Conservation (phyloP, 1,140 invertebrate species). For the Brachystomella parvula region DNA sequence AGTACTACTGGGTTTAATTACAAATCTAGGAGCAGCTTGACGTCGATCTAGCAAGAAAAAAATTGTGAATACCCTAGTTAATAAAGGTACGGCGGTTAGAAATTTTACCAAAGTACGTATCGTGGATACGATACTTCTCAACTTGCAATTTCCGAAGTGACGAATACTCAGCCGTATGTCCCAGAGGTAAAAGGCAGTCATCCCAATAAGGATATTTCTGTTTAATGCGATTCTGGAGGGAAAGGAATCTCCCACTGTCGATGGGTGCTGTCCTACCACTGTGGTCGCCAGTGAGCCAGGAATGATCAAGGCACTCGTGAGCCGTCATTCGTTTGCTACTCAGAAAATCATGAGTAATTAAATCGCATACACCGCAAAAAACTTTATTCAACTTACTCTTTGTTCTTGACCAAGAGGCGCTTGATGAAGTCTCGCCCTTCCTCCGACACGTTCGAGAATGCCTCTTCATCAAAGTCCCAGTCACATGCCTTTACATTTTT, state of each 20-base stretch:
- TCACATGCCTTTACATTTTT: conserved; percentile 97
- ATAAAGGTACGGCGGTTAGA: neutral
- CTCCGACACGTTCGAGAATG: conserved; percentile 85
- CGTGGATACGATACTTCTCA: conserved; percentile 93
- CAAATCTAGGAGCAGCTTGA: conserved; percentile 94
- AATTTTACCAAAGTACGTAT: conserved; percentile 78
- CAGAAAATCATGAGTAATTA: conserved; percentile 17
- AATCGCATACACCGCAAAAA: neutral
- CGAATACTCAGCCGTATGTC: conserved; percentile 92
- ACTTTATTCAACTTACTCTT: conserved; percentile 61
- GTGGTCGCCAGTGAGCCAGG: conserved; percentile 84
- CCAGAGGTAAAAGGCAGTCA: conserved; percentile 85
- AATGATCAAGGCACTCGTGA: conserved; percentile 89
- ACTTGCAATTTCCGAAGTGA: conserved; percentile 91
- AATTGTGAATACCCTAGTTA: conserved; percentile 3
- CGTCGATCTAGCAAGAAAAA: conserved; percentile 65
- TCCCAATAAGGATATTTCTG: conserved; percentile 83
- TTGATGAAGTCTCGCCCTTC: conserved; percentile 97
- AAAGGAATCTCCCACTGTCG: conserved; percentile 74
- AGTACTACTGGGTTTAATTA: conserved; percentile 84
- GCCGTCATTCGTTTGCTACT: conserved; percentile 91
- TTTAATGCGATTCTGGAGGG: conserved; percentile 77
- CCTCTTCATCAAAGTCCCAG: conserved; percentile 96
- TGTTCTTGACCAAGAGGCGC: conserved; percentile 82
- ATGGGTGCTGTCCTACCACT: conserved; percentile 59